Evolutionary conservation across 2,113 vertebrate species (phyloP).

Genomic region (Neolamprologus brichardi): DNA sequence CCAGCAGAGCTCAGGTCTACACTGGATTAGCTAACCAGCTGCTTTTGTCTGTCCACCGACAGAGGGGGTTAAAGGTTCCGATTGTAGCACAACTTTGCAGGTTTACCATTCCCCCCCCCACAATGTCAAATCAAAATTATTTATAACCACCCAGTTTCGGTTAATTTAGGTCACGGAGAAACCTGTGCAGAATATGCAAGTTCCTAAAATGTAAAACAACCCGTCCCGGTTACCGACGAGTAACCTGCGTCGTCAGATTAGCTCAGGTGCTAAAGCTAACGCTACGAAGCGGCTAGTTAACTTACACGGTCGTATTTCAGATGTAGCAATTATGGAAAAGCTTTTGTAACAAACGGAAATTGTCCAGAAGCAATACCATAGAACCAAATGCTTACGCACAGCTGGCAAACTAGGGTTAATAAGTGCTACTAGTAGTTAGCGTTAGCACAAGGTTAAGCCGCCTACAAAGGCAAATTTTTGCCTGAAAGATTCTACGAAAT

Average conservation of each 20-base stretch:
- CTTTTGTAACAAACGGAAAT: background rate
- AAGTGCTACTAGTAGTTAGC: background rate
- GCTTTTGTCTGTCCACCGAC: background rate
- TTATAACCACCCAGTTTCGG: background rate
- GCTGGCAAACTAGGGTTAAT: slow-evolving; percentile 7
- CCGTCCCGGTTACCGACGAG: background rate
- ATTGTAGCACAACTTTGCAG: background rate
- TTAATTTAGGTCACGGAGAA: fast-evolving
- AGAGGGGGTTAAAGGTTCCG: slow-evolving; percentile 27
- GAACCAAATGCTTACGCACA: background rate
- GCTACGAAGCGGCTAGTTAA: slow-evolving; percentile 1
- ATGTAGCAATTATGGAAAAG: fast-evolving
- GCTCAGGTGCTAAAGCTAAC: slow-evolving; percentile 44
- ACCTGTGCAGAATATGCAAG: background rate
- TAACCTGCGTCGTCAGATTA: slow-evolving; percentile 57
- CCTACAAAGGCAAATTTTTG: background rate
- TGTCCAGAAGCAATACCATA: fast-evolving
- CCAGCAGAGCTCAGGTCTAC: background rate
- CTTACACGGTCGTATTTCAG: background rate
- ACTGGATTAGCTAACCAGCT: background rate
- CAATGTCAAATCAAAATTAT: too few relatives aligned
- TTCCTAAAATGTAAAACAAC: background rate
- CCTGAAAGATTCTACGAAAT: background rate
- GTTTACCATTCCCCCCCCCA: background rate
- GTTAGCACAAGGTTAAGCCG: slow-evolving; percentile 24